A percentile compares a stretch with the other conserved stretches of the same genome.
Conservation (phyloP, 2,113 vertebrate species). For the Mola mola region DNA sequence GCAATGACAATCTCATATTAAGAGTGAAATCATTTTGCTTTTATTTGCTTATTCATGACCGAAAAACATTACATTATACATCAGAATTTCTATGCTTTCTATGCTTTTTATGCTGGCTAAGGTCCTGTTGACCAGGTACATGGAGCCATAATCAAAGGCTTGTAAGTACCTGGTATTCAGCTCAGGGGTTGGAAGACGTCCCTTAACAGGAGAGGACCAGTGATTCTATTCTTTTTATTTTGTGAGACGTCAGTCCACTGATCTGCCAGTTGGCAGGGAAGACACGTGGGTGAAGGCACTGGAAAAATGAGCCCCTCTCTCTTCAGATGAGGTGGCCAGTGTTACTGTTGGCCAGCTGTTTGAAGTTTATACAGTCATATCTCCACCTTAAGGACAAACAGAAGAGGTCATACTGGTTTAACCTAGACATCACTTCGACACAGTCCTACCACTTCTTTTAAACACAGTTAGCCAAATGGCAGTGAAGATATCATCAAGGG, state of each 20-base stretch:
- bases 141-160: conserved; percentile 21
- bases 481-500: conserved; percentile 36
- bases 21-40: no score
- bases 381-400: conserved; percentile 31
- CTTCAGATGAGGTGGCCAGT: background rate
- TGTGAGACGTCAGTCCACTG: conserved; percentile 14
- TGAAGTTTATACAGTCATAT: conserved; percentile 26
- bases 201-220: conserved; percentile 6
- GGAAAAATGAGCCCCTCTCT: conserved; percentile 30
- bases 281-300: background rate
- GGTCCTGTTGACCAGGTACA: background rate
- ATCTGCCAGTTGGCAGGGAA: conserved; percentile 20
- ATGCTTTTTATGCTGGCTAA: conserved; percentile 6
- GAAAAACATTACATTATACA: no score
- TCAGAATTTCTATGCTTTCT: no score
- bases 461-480: conserved; percentile 19
- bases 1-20: no score
- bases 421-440: conserved; percentile 45
- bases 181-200: conserved; percentile 3
- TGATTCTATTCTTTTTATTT: conserved; percentile 11
- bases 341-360: conserved; percentile 24
- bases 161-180: background rate
- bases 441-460: conserved; percentile 42
- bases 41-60: no score
- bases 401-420: conserved; percentile 35